Percentiles rank a stretch among this genome's conserved stretches.
phyloP scores from a whole-genome alignment of 2,797 vertebrate species.

The Sebastes matsubarae region DNA sequence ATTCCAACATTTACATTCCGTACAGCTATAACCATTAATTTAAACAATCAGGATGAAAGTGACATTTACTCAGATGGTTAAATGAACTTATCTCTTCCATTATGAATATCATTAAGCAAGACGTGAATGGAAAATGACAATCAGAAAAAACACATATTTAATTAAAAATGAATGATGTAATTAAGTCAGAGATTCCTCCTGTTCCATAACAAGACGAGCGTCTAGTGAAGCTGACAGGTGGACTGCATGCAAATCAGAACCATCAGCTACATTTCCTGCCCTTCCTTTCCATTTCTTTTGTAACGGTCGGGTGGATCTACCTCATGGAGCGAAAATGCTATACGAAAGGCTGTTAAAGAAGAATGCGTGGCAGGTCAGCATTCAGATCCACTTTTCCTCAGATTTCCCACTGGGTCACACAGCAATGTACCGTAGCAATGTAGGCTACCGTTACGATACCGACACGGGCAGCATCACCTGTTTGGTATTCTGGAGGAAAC shows the following conservation, averaged over 20 bases:
- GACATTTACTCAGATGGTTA: slow-evolving; percentile 7
- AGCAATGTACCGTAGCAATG: not conserved
- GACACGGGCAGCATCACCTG: not conserved
- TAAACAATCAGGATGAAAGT: not conserved
- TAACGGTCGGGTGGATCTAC: slow-evolving; percentile 25
- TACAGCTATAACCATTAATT: not conserved
- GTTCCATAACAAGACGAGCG: not conserved
- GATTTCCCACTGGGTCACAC: slow-evolving; percentile 10
- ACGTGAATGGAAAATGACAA: slow-evolving; percentile 32
- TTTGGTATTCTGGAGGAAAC: slow-evolving; percentile 46
- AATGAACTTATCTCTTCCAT: not conserved
- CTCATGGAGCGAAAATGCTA: not conserved
- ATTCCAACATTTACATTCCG: not conserved
- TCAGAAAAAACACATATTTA: not conserved
- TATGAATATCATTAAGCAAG: slow-evolving; percentile 11
- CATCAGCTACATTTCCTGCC: not conserved
- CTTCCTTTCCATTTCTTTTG: slow-evolving; percentile 12
- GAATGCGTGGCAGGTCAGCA: not conserved
- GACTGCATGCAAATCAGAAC: slow-evolving; percentile 37
- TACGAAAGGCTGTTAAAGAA: slow-evolving; percentile 13
- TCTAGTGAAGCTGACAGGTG: not conserved
- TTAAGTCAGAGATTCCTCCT: not conserved
- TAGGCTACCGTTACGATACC: not conserved
- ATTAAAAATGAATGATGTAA: slow-evolving; percentile 22
- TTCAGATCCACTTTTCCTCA: slow-evolving; percentile 9